Base-by-base conservation (phyloP, 2,113 vertebrate genomes). In the Sprattus sprattus region DNA sequence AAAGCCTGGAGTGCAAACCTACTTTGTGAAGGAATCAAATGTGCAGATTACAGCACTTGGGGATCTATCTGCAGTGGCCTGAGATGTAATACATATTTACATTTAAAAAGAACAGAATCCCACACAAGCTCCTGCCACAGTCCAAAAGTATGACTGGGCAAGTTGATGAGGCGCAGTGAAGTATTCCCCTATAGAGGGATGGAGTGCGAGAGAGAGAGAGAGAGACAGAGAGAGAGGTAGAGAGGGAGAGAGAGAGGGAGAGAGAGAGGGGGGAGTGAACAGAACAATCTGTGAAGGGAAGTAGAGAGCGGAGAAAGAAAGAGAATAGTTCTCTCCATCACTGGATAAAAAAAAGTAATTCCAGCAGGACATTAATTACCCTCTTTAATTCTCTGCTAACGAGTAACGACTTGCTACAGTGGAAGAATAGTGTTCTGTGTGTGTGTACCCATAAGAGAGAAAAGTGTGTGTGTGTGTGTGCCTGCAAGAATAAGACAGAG, bases 131-230 rank as follows among this genome's bases (percentile, higher is more conserved):
- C 32, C 71, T 39, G 28, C 25, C 71, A 39, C 11, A 78, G 71
- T 39, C 71, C 71, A 78, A 11, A 78, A 78, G 71, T 78, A 78
- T 78, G 71, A 78, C 71, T 78, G 71, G 71, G 71, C 25, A 78
- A 3, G 15, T 2, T 32, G 71, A 78, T 78, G 71, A 78, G 71
- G 3, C 18, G 39, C 39, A 39, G 39, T 39, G 39, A 39, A 39
- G 2, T 9, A 78, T 78, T 78, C 13, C 71, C 28, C 71, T 60
- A 22, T 60, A 22, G 20, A 6, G 54, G 18, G 22, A 6, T 4
- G 4, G 18, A 22, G n/a, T 13, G 64, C 28, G 64, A 67, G 6
- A 20, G 22, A 4, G n/a, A 28, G 64, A 9, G 22, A 28, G 64
- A 67, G 64, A 67, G 64, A 60, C 20, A 4, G 54, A 22, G n/a